These are phyloP conservation scores for Notothenia rossii DNA, from an alignment of 2,113 vertebrate genomes.

Conservation along the genomic window DNA sequence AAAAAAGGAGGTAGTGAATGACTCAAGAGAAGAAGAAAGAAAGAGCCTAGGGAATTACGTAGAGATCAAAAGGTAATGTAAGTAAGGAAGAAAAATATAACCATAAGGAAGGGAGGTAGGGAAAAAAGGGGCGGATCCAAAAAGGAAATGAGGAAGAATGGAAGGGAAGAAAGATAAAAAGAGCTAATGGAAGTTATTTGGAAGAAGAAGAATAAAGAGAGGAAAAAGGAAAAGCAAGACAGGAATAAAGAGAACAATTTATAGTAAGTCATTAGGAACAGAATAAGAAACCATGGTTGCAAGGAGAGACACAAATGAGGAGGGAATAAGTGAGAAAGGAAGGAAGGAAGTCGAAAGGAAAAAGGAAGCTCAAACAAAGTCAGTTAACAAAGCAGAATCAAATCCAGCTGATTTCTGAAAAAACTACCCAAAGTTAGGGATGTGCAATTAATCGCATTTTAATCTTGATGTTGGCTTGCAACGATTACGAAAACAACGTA, in stretches of 20 bases:
- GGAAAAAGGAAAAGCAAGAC: not conserved
- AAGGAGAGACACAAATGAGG: not conserved
- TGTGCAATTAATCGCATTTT: too few relatives aligned
- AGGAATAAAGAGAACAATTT: not conserved
- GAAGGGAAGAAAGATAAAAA: not conserved
- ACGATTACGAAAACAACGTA: too few relatives aligned
- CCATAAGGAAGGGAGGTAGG: not conserved
- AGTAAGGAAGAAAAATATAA: not conserved
- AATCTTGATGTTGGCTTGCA: too few relatives aligned
- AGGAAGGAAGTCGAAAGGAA: not conserved
- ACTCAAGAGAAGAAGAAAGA: too few relatives aligned
- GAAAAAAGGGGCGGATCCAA: not conserved
- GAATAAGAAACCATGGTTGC: not conserved
- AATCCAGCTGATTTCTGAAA: not conserved
- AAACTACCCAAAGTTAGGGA: not conserved
- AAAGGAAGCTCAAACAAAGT: not conserved
- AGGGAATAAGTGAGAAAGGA: not conserved
- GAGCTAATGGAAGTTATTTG: not conserved
- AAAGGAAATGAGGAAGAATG: not conserved
- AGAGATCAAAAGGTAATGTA: not conserved
- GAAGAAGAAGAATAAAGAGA: not conserved
- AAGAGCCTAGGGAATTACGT: not conserved
- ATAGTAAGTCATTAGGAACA: too few relatives aligned
- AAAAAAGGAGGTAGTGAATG: too few relatives aligned
- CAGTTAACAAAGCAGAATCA: conserved; percentile 5